Conservation (phyloP, 53 echinoderm and acorn worm genomes). For the Crossaster papposus region DNA sequence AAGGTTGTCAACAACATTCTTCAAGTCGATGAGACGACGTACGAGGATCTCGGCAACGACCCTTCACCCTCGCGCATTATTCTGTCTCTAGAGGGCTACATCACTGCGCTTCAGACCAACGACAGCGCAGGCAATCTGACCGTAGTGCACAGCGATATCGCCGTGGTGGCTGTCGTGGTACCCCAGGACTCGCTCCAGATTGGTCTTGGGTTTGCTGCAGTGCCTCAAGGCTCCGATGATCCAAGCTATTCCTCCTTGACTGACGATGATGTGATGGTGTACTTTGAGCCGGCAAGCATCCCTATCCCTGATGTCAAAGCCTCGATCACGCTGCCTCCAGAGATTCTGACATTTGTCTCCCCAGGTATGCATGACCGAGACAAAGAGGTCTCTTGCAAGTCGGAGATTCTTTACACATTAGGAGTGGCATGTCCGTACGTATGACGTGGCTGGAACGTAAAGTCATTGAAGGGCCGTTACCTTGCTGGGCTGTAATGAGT, state of each 20-base stretch:
- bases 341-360: conserved; percentile 28
- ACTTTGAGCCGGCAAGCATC: conserved; percentile 31
- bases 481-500: no score
- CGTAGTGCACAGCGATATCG: conserved; percentile 43
- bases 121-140: conserved; percentile 67
- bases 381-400: no score
- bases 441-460: no score
- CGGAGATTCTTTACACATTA: no score
- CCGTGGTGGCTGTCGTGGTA: conserved; percentile 57
- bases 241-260: neutral
- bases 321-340: conserved; percentile 55
- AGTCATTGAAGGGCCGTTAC: no score
- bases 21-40: conserved; percentile 58
- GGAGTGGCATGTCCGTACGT: no score
- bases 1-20: conserved; percentile 76
- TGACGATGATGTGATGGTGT: conserved; percentile 54
- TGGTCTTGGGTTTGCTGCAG: conserved; percentile 64
- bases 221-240: neutral
- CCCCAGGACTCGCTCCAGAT: conserved; percentile 23
- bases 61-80: conserved; percentile 72
- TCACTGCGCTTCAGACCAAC: conserved; percentile 70
- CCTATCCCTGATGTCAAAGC: conserved; percentile 56
- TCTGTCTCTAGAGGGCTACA: conserved; percentile 70
- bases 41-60: conserved; percentile 37
- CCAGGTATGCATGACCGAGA: neutral